Evolutionary conservation across 2,113 vertebrate genomes (phyloP).

Genomic region (Salvelinus namaycush): DNA sequence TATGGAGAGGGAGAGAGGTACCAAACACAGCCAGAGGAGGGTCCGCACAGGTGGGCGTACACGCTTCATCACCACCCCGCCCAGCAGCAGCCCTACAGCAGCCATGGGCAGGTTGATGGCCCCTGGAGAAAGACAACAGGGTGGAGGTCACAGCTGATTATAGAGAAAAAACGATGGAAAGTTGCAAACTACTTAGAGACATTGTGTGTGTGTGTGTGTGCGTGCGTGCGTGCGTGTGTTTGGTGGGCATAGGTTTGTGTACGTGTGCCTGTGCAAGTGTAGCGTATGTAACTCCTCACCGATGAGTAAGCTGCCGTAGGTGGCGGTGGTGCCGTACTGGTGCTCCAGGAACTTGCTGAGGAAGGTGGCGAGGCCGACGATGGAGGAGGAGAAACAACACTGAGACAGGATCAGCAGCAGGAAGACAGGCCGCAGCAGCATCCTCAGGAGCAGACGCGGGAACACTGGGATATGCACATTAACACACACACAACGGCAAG

Average conservation of each 20-base stretch:
- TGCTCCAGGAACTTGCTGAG: constrained; percentile 84
- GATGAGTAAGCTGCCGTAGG: no score
- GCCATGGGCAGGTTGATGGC: constrained; percentile 77
- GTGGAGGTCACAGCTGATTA: no score
- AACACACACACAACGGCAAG: no score
- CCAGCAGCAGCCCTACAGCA: constrained; percentile 78
- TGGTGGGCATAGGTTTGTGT: no score
- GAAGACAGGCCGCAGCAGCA: constrained; percentile 79
- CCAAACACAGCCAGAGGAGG: constrained; percentile 51
- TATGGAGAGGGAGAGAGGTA: constrained; percentile 66
- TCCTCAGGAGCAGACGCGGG: constrained; percentile 74
- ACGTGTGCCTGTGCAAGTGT: no score
- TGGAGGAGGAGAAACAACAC: constrained; percentile 83
- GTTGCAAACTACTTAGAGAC: no score
- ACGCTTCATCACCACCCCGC: constrained; percentile 80
- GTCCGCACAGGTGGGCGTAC: no score
- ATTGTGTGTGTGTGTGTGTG: no score
- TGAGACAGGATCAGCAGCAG: constrained; percentile 78
- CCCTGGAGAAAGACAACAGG: constrained; percentile 61
- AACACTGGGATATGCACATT: constrained; percentile 63
- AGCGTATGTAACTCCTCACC: no score
- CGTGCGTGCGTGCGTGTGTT: no score
- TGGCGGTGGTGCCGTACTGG: constrained; percentile 62
- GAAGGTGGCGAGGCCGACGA: constrained; percentile 80
- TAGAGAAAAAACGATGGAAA: no score